Base-by-base conservation (phyloP, 1,140 invertebrate genomes). In the Hylyphantes graminicola region DNA sequence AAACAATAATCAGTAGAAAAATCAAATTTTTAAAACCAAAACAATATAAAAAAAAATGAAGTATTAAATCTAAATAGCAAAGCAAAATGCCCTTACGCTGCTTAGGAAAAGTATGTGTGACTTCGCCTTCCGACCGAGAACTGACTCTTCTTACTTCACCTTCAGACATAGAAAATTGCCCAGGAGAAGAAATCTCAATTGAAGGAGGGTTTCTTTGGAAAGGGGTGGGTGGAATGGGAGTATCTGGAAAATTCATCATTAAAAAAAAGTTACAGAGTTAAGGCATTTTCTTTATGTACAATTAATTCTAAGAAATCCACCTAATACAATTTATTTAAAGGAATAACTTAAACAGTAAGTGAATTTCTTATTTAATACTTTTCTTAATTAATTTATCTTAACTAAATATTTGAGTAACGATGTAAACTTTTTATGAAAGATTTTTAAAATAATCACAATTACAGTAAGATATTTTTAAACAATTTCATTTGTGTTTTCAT, bases 91-190 rank as follows among this genome's bases (percentile, higher is more conserved):
- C 17, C n/a, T 54, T 19, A 19, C 54, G 35, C 72, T 74, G 50
- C 11, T 21, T 74, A 21, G 57, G 54, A 19, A 21, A 74, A 13
- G 19, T 12, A 11, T 13, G 53, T 17, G 59, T n/a, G 3, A 76
- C n/a, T n/a, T 76, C 55, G 7, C 74, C 74, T 64, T 76, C 57
- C 7, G 55, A 76, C 0, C 50, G 59, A 17, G 59, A 50, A 17
- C 9, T 50, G 15, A 48, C 48, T 9, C 3, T 5, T 48, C 48
- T 76, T 13, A 76, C 15, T 76, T 76, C 74, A 11, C 57, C 61
- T 76, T 76, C 74, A 11, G 74, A 76, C 13, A 76, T 17, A 17
- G 74, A 76, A 35, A 35, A 35, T 35, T 11, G 74, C 63, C 10
- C 50, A 17, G 8, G 74, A 76, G n/a, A n/a, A 13, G 17, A 12